Conservation (phyloP, 1,140 invertebrate species). For the Aporrectodea caliginosa region DNA sequence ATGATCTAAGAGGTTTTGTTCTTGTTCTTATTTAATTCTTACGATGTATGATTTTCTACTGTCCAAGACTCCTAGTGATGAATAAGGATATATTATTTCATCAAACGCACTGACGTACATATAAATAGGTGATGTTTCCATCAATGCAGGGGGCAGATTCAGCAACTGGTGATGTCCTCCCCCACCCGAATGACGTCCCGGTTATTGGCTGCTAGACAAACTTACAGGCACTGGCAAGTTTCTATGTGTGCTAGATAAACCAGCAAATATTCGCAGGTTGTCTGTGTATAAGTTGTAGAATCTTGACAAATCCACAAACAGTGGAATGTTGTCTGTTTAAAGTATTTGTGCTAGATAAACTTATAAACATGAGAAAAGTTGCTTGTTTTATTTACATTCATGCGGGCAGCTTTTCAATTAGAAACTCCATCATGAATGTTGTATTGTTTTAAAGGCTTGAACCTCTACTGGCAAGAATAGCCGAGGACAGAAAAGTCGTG, state of each 20-base stretch:
- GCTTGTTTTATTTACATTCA: background rate
- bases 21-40: no score
- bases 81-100: no score
- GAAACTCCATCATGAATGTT: background rate
- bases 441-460: constrained; percentile 71
- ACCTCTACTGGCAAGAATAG: constrained; percentile 90
- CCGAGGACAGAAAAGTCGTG: constrained; percentile 76
- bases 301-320: background rate
- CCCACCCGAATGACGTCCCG: constrained; percentile 95
- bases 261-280: background rate
- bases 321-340: background rate
- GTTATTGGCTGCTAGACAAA: constrained; percentile 81
- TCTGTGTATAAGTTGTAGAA: background rate
- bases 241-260: no score
- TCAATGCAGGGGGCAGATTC: no score
- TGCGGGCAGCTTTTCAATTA: background rate
- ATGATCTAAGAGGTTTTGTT: no score
- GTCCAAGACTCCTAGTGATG: no score
- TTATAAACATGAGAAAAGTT: no score
- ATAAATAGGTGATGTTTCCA: no score
- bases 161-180: constrained; percentile 83
- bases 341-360: background rate
- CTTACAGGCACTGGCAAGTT: no score
- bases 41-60: no score
- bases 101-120: no score